phyloP scores from a whole-genome alignment of 2,113 vertebrate genomes.

The Anthoscopus minutus region DNA sequence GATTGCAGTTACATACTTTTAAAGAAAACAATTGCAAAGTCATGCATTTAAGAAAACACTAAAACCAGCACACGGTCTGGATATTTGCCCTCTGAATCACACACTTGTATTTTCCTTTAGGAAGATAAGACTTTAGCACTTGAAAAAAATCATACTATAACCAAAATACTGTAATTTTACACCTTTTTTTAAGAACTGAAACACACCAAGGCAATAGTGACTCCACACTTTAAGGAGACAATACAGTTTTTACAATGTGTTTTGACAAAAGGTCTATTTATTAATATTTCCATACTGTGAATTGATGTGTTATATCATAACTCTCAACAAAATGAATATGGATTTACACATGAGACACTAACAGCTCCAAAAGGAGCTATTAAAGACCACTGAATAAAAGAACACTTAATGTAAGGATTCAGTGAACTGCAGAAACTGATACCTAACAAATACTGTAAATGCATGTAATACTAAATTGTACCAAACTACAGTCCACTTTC shows the following conservation, averaged over 20 bases:
- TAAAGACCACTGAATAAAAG: neutral
- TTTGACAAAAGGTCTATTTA: neutral
- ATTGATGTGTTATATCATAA: neutral
- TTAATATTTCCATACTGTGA: neutral
- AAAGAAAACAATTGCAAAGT: neutral
- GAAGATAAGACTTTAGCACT: neutral
- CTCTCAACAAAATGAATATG: neutral
- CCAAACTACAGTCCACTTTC: neutral
- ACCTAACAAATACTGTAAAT: neutral
- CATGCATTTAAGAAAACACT: neutral
- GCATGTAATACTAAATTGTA: neutral
- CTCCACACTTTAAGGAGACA: neutral
- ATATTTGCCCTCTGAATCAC: neutral
- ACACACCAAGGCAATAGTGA: neutral
- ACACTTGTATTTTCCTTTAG: neutral
- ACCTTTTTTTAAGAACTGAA: neutral
- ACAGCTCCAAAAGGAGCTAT: constrained; percentile 41
- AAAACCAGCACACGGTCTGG: neutral
- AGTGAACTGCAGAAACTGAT: neutral
- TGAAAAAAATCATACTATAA: neutral
- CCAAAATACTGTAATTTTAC: neutral
- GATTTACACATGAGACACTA: neutral
- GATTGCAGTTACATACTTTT: neutral
- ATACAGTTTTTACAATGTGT: neutral
- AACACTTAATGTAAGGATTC: neutral